Conservation (phyloP, 2,113 vertebrate genomes). For the Eublepharis macularius region DNA sequence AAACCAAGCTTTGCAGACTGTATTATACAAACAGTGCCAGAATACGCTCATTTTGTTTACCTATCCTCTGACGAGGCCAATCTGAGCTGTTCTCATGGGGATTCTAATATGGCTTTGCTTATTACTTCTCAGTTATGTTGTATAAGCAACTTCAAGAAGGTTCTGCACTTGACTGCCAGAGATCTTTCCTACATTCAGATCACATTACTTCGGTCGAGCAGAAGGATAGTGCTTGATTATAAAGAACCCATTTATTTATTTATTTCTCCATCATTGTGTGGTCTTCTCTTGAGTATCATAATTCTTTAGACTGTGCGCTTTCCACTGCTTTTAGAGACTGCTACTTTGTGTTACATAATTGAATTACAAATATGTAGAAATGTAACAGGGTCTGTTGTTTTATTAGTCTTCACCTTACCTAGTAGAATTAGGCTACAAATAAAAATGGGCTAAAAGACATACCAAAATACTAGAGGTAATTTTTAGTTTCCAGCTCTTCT, state of each 20-base stretch:
- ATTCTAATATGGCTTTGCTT: conserved; percentile 18
- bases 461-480: background rate
- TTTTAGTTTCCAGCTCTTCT: background rate
- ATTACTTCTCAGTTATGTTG: background rate
- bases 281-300: background rate
- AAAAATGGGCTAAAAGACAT: background rate
- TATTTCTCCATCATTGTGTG: background rate
- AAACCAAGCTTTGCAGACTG: background rate
- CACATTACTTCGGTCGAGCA: background rate
- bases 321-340: background rate
- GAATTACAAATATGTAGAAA: background rate
- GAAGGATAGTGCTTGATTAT: background rate
- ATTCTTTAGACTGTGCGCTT: background rate
- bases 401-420: background rate
- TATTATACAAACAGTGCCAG: background rate
- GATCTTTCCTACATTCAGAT: conserved; percentile 8
- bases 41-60: background rate
- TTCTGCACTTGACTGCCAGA: background rate
- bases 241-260: background rate
- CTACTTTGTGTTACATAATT: background rate
- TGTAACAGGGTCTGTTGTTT: background rate
- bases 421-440: background rate
- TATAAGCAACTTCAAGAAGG: background rate
- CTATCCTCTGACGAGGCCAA: background rate
- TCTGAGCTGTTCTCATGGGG: background rate